These are phyloP conservation scores for Luehdorfia chinensis DNA, from an alignment of 1,140 invertebrate genomes.

Conservation along the genomic window DNA sequence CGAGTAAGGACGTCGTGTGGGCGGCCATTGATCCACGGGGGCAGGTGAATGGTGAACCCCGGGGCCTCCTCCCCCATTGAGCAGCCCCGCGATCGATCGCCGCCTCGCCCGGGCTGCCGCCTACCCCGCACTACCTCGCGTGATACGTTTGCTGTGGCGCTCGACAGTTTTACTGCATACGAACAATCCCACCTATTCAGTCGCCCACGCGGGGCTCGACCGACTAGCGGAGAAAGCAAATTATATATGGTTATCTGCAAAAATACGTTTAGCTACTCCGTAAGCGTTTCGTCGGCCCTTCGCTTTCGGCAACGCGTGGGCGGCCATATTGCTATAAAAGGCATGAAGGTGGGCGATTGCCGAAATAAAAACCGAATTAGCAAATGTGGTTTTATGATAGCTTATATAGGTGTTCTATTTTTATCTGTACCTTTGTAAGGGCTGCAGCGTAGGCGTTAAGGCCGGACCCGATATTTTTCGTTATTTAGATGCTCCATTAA, in stretches of 20 bases:
- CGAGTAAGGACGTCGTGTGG: slow-evolving; percentile 52
- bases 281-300: background rate
- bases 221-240: slow-evolving; percentile 7
- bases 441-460: too few species aligned
- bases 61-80: slow-evolving; percentile 49
- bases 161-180: slow-evolving; percentile 8
- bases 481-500: too few species aligned
- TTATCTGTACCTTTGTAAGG: slow-evolving; percentile 9
- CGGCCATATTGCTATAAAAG: slow-evolving; percentile 10
- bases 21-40: slow-evolving; percentile 69
- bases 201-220: slow-evolving; percentile 5
- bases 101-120: slow-evolving; percentile 23
- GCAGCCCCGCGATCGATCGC: slow-evolving; percentile 49
- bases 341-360: slow-evolving; percentile 10
- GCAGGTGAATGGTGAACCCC: slow-evolving; percentile 60
- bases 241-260: slow-evolving; percentile 6
- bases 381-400: slow-evolving; percentile 8
- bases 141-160: background rate
- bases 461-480: too few species aligned
- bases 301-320: background rate
- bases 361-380: slow-evolving; percentile 9
- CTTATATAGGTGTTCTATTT: slow-evolving; percentile 10
- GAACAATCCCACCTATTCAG: slow-evolving; percentile 9
- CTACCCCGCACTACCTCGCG: slow-evolving; percentile 15
- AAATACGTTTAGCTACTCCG: slow-evolving; percentile 1